phyloP scores from a whole-genome alignment of 2,888 invertebrate species.

The Eulithis prunata region DNA sequence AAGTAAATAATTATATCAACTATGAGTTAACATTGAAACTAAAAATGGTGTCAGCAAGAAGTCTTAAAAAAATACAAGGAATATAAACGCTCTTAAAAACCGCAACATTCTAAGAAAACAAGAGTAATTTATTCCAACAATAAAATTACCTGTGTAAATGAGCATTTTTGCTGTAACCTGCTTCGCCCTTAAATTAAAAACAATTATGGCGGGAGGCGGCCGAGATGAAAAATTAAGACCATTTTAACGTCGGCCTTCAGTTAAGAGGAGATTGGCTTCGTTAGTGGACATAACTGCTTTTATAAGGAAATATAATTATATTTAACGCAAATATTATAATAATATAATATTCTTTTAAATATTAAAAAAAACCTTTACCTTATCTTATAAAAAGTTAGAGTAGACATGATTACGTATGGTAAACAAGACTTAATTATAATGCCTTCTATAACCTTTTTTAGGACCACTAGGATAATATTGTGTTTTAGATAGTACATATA shows the following conservation, averaged over 20 bases:
- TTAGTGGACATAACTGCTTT: constrained; percentile 39
- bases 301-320: constrained; percentile 9
- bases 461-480: too few species aligned
- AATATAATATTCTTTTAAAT: too few species aligned
- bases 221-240: constrained; percentile 83
- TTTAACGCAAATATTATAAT: neutral
- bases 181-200: constrained; percentile 80
- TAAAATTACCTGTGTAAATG: constrained; percentile 50
- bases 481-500: too few species aligned
- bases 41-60: too few species aligned
- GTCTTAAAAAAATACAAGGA: neutral
- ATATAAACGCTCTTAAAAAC: neutral
- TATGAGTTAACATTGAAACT: too few species aligned
- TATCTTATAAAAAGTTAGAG: too few species aligned
- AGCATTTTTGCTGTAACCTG: constrained; percentile 69
- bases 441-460: too few species aligned
- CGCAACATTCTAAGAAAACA: constrained; percentile 26
- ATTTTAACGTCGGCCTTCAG: constrained; percentile 66
- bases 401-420: too few species aligned
- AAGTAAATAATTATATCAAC: too few species aligned
- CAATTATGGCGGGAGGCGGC: constrained; percentile 70
- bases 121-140: constrained; percentile 41
- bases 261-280: constrained; percentile 42
- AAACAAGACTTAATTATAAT: too few species aligned
- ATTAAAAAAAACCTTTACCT: too few species aligned